Evolutionary conservation across 2,113 vertebrate species (phyloP).

Genomic region (Nothocercus nigrocapillus): DNA sequence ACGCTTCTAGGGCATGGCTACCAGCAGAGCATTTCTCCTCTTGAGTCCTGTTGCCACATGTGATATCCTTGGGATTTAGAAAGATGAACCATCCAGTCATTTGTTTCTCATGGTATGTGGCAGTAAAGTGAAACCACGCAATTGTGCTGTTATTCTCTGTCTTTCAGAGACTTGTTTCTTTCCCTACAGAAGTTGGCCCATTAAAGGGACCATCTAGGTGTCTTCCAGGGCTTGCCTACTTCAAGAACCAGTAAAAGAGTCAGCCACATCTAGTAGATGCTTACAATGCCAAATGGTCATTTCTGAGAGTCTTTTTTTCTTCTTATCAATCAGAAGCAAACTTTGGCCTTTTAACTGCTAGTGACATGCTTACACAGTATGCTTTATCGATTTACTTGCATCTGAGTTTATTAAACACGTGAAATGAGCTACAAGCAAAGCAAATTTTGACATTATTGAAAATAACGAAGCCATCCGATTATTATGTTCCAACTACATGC

Average conservation of each 20-base stretch:
- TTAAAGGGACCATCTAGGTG: neutral
- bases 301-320: conserved; percentile 3
- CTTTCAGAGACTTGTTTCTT: neutral
- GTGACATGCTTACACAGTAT: conserved; percentile 26
- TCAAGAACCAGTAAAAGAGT: neutral
- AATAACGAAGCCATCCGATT: neutral
- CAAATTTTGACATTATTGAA: neutral
- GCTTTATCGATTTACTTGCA: conserved; percentile 48
- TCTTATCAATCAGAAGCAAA: conserved; percentile 33
- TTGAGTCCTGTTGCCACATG: neutral
- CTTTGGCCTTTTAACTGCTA: conserved; percentile 52
- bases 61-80: neutral
- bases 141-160: neutral
- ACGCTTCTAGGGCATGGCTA: rapidly evolving
- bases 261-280: neutral
- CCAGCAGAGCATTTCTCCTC: neutral
- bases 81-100: neutral
- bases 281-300: neutral
- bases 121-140: neutral
- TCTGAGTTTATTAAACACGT: conserved; percentile 45
- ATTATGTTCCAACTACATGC: neutral
- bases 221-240: neutral
- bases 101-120: neutral
- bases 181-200: neutral
- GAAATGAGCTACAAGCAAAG: neutral